A percentile compares a stretch with the other conserved stretches of the same genome.
phyloP scores from a whole-genome alignment of 2,888 invertebrate genomes.

The Mactromeris polynyma region DNA sequence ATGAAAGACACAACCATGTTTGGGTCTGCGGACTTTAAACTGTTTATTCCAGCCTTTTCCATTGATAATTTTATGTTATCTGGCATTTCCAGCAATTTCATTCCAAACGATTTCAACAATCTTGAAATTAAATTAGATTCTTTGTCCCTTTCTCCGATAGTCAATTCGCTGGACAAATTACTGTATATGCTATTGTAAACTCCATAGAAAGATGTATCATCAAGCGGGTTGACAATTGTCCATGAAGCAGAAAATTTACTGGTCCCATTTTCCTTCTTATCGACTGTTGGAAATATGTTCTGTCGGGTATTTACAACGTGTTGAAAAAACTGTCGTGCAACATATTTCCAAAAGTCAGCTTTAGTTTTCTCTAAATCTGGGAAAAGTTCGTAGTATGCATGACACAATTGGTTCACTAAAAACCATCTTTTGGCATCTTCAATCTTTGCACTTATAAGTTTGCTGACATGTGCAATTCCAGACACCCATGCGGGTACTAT shows the following conservation, averaged over 20 bases:
- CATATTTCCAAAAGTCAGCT: neutral
- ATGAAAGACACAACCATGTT: constrained; percentile 51
- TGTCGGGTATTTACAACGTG: neutral
- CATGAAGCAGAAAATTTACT: neutral
- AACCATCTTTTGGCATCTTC: neutral
- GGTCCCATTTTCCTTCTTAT: neutral
- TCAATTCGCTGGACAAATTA: neutral
- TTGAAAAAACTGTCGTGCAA: neutral
- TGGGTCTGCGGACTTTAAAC: constrained; percentile 31
- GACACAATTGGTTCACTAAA: neutral
- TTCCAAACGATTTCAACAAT: neutral
- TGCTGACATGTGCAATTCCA: neutral
- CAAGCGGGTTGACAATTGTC: neutral
- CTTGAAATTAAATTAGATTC: neutral
- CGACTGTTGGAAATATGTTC: neutral
- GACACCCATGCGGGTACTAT: constrained; percentile 17
- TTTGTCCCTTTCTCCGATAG: neutral
- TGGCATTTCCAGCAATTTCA: constrained; percentile 27
- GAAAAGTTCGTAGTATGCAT: neutral
- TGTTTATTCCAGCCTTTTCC: constrained; percentile 24
- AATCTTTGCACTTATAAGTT: neutral
- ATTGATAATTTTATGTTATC: neutral
- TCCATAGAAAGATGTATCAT: neutral
- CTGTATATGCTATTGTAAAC: neutral
- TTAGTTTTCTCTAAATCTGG: constrained; percentile 48